A percentile compares a stretch with the other conserved stretches of the same genome.
These are phyloP conservation scores for Taurulus bubalis DNA, from an alignment of 2,113 vertebrate genomes.

Conservation along the genomic window DNA sequence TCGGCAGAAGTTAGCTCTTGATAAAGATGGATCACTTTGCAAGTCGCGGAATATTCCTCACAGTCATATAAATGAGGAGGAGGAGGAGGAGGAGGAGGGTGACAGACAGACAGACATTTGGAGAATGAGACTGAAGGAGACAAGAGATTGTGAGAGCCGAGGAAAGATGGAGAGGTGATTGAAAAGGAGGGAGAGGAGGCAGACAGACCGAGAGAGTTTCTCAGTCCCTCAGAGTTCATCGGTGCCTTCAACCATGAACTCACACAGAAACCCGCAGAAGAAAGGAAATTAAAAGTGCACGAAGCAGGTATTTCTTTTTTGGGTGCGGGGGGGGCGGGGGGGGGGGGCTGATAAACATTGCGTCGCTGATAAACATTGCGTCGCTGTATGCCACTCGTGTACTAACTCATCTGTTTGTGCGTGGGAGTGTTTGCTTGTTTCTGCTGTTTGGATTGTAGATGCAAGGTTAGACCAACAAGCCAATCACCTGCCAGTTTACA, in stretches of 20 bases:
- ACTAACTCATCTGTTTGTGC: constrained; percentile 15
- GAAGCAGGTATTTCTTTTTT: constrained; percentile 2
- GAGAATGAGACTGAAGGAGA: constrained; percentile 27
- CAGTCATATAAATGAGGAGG: constrained; percentile 19
- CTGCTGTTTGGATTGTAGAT: constrained; percentile 57
- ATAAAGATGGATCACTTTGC: constrained; percentile 24
- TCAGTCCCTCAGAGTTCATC: constrained; percentile 15
- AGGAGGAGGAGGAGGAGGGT: not conserved
- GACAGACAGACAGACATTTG: constrained; percentile 27
- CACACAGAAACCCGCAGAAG: constrained; percentile 14
- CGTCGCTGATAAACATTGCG: constrained; percentile 49
- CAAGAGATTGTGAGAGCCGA: constrained; percentile 17
- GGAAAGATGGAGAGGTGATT: constrained; percentile 21
- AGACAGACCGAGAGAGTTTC: constrained; percentile 56
- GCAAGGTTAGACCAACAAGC: constrained; percentile 62
- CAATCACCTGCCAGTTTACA: constrained; percentile 67
- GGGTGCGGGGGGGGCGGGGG: too few relatives aligned
- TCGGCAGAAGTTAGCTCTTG: constrained; percentile 20
- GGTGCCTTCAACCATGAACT: constrained; percentile 29
- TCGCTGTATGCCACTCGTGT: constrained; percentile 29
- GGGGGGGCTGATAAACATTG: constrained; percentile 57
- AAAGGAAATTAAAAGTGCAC: constrained; percentile 58
- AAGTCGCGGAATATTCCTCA: constrained; percentile 8
- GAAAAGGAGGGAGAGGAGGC: not conserved
- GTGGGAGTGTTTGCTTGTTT: constrained; percentile 11